Evolutionary conservation across 2,113 vertebrate species (phyloP).

Genomic region (Jacana jacana): DNA sequence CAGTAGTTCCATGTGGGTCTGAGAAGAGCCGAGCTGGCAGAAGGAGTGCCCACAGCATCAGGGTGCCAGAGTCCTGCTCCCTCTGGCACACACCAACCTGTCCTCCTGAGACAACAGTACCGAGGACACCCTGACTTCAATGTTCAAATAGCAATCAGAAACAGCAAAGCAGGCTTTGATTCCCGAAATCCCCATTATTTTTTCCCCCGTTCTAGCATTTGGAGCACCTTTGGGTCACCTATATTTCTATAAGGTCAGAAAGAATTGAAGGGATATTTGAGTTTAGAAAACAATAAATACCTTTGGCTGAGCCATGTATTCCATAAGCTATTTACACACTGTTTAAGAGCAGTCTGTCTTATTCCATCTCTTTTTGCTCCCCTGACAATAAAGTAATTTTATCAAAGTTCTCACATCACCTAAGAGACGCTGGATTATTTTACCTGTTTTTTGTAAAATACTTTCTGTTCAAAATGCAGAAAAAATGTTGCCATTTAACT

Average conservation of each 20-base stretch:
- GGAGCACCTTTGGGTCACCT: not conserved
- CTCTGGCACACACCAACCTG: not conserved
- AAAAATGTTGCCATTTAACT: not conserved
- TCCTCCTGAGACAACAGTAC: fast-evolving
- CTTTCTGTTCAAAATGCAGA: not conserved
- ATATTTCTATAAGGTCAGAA: not conserved
- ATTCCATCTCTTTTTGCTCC: not conserved
- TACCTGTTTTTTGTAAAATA: not conserved
- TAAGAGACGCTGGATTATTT: not conserved
- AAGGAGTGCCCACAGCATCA: not conserved
- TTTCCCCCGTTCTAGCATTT: not conserved
- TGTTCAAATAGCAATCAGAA: not conserved
- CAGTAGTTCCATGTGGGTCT: not conserved
- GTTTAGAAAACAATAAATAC: not conserved
- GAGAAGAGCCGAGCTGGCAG: not conserved
- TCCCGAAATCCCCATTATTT: not conserved
- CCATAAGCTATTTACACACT: not conserved
- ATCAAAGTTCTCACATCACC: not conserved
- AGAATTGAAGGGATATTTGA: not conserved
- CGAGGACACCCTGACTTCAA: not conserved
- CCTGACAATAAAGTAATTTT: not conserved
- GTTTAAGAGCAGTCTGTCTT: not conserved
- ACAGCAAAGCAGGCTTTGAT: not conserved
- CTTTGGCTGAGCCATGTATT: not conserved
- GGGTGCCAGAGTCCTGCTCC: not conserved